These are phyloP conservation scores for Acanthis flammea DNA, from an alignment of 2,797 vertebrate species.

Conservation along the genomic window DNA sequence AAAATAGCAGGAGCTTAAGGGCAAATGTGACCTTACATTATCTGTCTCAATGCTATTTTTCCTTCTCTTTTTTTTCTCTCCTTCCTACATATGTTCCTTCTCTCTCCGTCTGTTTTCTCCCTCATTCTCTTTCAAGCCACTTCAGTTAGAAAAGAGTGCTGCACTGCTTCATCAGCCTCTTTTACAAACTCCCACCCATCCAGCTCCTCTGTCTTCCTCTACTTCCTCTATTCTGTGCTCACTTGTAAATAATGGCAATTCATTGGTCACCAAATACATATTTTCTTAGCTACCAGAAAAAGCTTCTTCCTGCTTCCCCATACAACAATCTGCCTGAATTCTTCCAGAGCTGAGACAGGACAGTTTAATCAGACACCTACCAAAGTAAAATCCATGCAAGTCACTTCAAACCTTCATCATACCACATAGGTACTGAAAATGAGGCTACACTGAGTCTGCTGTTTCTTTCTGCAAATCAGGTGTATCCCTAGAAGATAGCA, in stretches of 20 bases:
- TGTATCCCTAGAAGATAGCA: background rate
- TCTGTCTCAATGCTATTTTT: conserved; percentile 34
- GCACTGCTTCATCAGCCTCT: background rate
- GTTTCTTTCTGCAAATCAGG: background rate
- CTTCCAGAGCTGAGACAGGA: background rate
- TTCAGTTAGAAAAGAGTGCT: background rate
- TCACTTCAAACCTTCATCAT: background rate
- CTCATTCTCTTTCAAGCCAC: conserved; percentile 10
- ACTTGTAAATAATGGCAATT: background rate
- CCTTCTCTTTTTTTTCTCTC: conserved; percentile 29
- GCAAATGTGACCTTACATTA: conserved; percentile 51
- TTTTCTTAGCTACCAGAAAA: background rate
- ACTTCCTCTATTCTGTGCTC: background rate
- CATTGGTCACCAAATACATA: background rate
- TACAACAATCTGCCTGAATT: background rate
- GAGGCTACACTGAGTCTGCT: background rate
- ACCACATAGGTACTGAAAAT: background rate
- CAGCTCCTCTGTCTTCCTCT: background rate
- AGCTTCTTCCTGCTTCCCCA: background rate
- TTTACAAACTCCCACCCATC: conserved; percentile 33
- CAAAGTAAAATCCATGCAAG: background rate
- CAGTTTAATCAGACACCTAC: background rate
- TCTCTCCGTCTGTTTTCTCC: conserved; percentile 25
- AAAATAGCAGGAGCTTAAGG: conserved; percentile 55
- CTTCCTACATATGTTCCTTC: conserved; percentile 51